phyloP scores from a whole-genome alignment of 2,888 invertebrate species.

The Sminthurinus aureus region DNA sequence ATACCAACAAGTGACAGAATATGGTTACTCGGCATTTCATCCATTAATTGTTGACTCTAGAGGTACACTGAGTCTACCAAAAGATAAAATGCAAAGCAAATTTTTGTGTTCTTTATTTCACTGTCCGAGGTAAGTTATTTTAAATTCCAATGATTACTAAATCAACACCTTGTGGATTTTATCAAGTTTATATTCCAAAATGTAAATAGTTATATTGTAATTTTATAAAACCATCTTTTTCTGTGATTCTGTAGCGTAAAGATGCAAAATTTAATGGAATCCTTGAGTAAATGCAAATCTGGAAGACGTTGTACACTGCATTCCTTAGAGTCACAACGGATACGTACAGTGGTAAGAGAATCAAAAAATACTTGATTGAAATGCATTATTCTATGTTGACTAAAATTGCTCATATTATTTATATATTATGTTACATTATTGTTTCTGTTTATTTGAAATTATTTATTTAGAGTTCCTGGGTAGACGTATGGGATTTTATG shows the following conservation, averaged over 20 bases:
- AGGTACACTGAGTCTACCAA: constrained; percentile 80
- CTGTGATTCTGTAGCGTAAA: constrained; percentile 50
- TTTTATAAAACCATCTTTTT: constrained; percentile 8
- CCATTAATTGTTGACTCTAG: constrained; percentile 80
- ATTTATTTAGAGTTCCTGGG: constrained; percentile 66
- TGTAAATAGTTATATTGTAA: too few relatives aligned
- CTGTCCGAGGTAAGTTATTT: constrained; percentile 77
- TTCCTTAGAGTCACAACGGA: constrained; percentile 85
- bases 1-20: constrained; percentile 83
- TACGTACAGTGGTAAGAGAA: constrained; percentile 66
- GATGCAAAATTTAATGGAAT: constrained; percentile 52
- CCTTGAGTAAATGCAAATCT: constrained; percentile 56
- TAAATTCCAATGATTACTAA: not conserved
- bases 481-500: constrained; percentile 73
- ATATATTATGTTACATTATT: too few relatives aligned
- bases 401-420: too few relatives aligned
- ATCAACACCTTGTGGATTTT: too few relatives aligned
- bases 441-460: too few relatives aligned
- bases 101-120: constrained; percentile 83
- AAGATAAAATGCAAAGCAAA: constrained; percentile 81
- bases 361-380: too few relatives aligned
- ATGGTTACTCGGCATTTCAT: constrained; percentile 86
- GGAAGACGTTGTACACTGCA: constrained; percentile 83
- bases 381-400: too few relatives aligned
- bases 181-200: too few relatives aligned